Base-by-base conservation (phyloP, 2,888 invertebrate species). In the Eueremaeus valkanovi region DNA sequence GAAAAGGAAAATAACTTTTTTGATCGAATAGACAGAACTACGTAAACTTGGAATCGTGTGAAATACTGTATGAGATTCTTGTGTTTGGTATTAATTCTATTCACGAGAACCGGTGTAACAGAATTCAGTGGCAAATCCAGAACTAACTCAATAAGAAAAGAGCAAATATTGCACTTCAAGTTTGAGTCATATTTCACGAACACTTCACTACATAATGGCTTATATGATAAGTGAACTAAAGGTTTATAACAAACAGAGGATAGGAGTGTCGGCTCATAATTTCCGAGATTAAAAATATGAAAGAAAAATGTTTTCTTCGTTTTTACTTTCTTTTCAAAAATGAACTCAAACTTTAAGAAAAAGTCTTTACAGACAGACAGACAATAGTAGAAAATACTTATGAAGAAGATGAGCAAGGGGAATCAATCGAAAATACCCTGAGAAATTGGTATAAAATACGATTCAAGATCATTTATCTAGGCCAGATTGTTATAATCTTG, bases 151-250 rank as follows among this genome's bases (percentile, higher is more conserved):
- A 58, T 58, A 58, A 58, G 58, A 8, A 58, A 24, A 24, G 27
- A 24, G 58, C 58, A 58, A 58, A 58, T 58, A 58, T 58, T 58
- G 27, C 27, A 29, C 27, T 58, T 6, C 58, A 45, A 58, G 9
- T 51, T 51, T 51, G 51, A 24, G 27, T 58, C 58, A 58, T 58
- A 21, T 58, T 58, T 58, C 58, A 58, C 24, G 24, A 58, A 58
- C 29, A 58, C 58, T 58, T 58, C 58, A 27, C 24, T 29, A 58
- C 58, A 58, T 58, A 58, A 24, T 58, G 16, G 24, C 29, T 6
- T 18, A 6, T 58, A 58, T 24, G 9, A 58, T 24, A 58, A 18
- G 18, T 18, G 11, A 36, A 36, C 36, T 36, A 36, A 11, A 13
- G 45, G 6, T 45, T 18, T 18, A 6, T 18, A 18, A 13, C 45